Base-by-base conservation (phyloP, 2,888 invertebrate genomes). In the Gryllus longicercus region DNA sequence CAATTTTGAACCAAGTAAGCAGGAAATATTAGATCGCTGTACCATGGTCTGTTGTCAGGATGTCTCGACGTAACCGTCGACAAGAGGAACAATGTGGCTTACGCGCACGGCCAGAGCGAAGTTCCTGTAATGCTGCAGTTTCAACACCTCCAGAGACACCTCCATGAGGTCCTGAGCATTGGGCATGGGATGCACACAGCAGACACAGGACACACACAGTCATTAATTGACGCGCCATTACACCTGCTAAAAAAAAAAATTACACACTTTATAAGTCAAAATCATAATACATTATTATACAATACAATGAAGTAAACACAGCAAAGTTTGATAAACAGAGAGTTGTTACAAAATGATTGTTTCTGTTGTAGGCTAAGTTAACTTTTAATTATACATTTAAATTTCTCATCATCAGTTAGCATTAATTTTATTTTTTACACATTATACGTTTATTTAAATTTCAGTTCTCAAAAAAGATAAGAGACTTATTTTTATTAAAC, bases 171-270 rank as follows among this genome's bases (percentile, higher is more conserved):
- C 50, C 50, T 51, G 50, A 18, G 77, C 81, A 81, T 75, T 82
- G 80, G 8, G 79, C n/a, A 75, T 81, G 82, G 11, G 79, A 50
- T 18, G 81, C 79, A 78, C 82, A 82, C 76, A 81, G 78, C 38
- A 82, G 51, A 79, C 82, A 82, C 16, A 82, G 78, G 51, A 82
- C 76, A 78, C 82, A 82, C 74, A 82, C 80, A 49, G 81, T 81
- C 79, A 82, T 75, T 21, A 82, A 74, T 49, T 80, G 80, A 63
- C 75, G 77, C n/a, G 79, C 82, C 82, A 82, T 82, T 75, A 63
- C 75, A 75, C 75, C 23, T 75, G 75, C 14, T 38, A 23, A 74
- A 21, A 74, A 21, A 21, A 14, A 38, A 23, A 14, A 76, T 21
- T n/a, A 76, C 25, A 38, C 23, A 23, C 4, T 76, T 76, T n/a